Base-by-base conservation (phyloP, 1,140 invertebrate species). In the Neodiprion lecontei region DNA sequence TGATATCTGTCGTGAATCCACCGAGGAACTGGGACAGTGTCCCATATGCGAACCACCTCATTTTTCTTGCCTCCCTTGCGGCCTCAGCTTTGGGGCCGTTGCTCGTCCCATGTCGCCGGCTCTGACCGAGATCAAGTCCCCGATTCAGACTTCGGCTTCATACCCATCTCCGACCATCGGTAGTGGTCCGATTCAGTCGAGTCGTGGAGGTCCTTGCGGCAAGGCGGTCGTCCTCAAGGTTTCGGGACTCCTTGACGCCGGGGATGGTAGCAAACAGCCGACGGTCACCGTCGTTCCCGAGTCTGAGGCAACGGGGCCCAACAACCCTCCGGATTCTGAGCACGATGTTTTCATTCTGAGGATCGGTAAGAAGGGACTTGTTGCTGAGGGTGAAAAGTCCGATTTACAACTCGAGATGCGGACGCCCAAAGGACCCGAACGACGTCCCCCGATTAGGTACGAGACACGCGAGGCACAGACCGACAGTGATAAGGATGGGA, bases 321-420 rank as follows among this genome's bases (percentile, higher is more conserved):
- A 72, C 4, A 75, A 77, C 7, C 2, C 8, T 10, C 40, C 75
- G 7, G 77, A 81, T 23, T 76, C 79, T 0, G 79, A 87, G 0
- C 81, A 87, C 53, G 87, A 89, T 74, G 75, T 88, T 9, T 89
- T 89, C 48, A 81, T 89, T 2, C 78, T 88, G 7, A 78, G 86
- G 28, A 88, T 89, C 7, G 87, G 88, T 1, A 88, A 89, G 49
- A 88, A 87, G 48, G 87, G 86, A 0, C 76, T 89, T 0, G 87
- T 88, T 0, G 83, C 84, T 0, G 80, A 79, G 0, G 83, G 78
- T 0, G 86, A 88, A 48, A 89, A 89, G 73, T 86, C 84, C 0
- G 87, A 88, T 28, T 77, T 89, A 65, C 87, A 89, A 66, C 47
- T 89, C 48, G 87, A 88, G 53, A 83, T 89, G 82, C 84, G 81